Conservation (phyloP, 1,140 invertebrate species). For the Sarcophaga peregrina region DNA sequence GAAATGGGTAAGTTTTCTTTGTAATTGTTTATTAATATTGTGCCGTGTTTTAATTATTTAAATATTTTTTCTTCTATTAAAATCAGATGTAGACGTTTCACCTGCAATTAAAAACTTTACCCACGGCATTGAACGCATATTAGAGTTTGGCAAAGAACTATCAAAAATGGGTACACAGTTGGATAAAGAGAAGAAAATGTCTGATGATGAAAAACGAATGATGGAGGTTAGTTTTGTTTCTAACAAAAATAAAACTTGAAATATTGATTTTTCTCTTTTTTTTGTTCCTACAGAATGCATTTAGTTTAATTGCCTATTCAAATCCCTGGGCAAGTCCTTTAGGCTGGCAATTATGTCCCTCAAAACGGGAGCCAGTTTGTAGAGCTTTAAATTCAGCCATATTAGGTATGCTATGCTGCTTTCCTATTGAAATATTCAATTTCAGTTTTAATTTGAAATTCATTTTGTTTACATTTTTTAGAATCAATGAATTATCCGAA, state of each 20-base stretch:
- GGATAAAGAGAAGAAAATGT: slow-evolving; percentile 83
- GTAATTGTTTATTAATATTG: not conserved
- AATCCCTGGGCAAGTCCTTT: slow-evolving; percentile 97
- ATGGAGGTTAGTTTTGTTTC: slow-evolving; percentile 75
- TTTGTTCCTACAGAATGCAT: slow-evolving; percentile 82
- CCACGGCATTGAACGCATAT: slow-evolving; percentile 87
- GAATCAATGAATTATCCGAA: slow-evolving; percentile 90
- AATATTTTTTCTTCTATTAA: too few species aligned
- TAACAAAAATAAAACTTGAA: slow-evolving; percentile 33
- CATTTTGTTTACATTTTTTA: slow-evolving; percentile 66
- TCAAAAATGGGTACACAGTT: slow-evolving; percentile 90
- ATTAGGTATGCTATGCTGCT: slow-evolving; percentile 80
- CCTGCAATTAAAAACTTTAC: slow-evolving; percentile 74
- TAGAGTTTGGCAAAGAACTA: slow-evolving; percentile 93
- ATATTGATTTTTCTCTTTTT: slow-evolving; percentile 16
- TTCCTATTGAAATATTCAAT: not conserved
- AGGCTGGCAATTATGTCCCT: slow-evolving; percentile 92
- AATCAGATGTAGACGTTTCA: slow-evolving; percentile 68
- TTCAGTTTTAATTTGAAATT: not conserved
- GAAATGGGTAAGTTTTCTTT: slow-evolving; percentile 72
- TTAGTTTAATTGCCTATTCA: slow-evolving; percentile 96
- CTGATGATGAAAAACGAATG: slow-evolving; percentile 92
- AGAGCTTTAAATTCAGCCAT: slow-evolving; percentile 97
- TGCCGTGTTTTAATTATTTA: slow-evolving; percentile 17
- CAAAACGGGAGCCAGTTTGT: slow-evolving; percentile 93